Evolutionary conservation across 2,888 invertebrate genomes (phyloP).

Genomic region (Epirrita christyi): DNA sequence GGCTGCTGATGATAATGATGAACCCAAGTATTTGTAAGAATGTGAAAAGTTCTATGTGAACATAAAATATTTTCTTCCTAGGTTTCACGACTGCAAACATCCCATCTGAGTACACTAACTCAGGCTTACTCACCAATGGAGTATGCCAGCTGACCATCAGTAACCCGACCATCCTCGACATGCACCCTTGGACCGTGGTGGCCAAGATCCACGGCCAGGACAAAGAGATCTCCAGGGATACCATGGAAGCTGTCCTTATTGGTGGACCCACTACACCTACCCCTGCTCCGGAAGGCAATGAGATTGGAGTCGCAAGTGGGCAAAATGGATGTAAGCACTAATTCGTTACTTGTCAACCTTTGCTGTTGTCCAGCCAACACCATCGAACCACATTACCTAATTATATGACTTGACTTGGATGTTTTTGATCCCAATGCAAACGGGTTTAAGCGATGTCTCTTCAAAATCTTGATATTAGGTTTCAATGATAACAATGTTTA

Average conservation of each 20-base stretch:
- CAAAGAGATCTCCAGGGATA: slow-evolving; percentile 50
- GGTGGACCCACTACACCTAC: background rate
- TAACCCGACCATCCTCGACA: slow-evolving; percentile 48
- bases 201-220: slow-evolving; percentile 52
- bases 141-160: slow-evolving; percentile 50
- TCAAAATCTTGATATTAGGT: too few relatives aligned
- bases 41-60: too few relatives aligned
- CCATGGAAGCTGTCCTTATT: slow-evolving; percentile 34
- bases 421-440: too few relatives aligned
- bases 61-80: slow-evolving; percentile 34
- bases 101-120: slow-evolving; percentile 45
- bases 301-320: background rate
- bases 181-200: slow-evolving; percentile 65
- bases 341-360: background rate
- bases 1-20: too few relatives aligned
- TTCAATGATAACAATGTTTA: too few relatives aligned
- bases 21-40: too few relatives aligned
- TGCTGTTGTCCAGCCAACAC: background rate
- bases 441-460: too few relatives aligned
- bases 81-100: slow-evolving; percentile 58
- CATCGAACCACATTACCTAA: background rate
- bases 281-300: background rate
- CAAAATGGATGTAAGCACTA: slow-evolving; percentile 10
- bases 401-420: too few relatives aligned
- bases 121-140: slow-evolving; percentile 40